These are phyloP conservation scores for Peribatodes rhomboidaria DNA, from an alignment of 2,888 invertebrate genomes.

Conservation along the genomic window DNA sequence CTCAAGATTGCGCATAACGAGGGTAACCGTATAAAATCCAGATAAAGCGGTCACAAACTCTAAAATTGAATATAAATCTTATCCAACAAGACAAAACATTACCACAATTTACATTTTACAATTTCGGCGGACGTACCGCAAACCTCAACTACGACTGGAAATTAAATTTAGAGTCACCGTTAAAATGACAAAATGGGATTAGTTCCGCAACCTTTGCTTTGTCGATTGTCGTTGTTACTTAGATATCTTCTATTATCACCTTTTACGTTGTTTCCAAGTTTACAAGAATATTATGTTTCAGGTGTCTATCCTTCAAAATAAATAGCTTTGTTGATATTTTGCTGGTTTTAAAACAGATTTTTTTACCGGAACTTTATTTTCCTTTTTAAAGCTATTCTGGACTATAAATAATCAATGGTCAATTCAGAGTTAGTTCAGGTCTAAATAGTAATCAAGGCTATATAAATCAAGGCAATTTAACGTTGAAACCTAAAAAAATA, in stretches of 20 bases:
- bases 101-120: slow-evolving; percentile 55
- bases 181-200: slow-evolving; percentile 47
- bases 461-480: too few relatives aligned
- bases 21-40: slow-evolving; percentile 26
- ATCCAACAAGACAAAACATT: slow-evolving; percentile 44
- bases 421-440: too few relatives aligned
- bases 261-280: background rate
- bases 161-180: slow-evolving; percentile 55
- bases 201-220: slow-evolving; percentile 41
- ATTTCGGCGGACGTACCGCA: slow-evolving; percentile 44
- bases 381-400: too few relatives aligned
- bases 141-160: slow-evolving; percentile 46
- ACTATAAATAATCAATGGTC: too few relatives aligned
- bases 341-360: too few relatives aligned
- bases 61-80: slow-evolving; percentile 33
- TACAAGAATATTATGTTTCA: background rate
- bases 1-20: slow-evolving; percentile 14
- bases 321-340: too few relatives aligned
- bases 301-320: too few relatives aligned
- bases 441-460: too few relatives aligned
- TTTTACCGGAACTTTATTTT: too few relatives aligned
- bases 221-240: slow-evolving; percentile 18
- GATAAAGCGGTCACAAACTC: slow-evolving; percentile 33
- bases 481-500: background rate
- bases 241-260: slow-evolving; percentile 15